A percentile compares a stretch with the other conserved stretches of the same genome.
Conservation (phyloP, 2,113 vertebrate species). For the Urocitellus parryii region DNA sequence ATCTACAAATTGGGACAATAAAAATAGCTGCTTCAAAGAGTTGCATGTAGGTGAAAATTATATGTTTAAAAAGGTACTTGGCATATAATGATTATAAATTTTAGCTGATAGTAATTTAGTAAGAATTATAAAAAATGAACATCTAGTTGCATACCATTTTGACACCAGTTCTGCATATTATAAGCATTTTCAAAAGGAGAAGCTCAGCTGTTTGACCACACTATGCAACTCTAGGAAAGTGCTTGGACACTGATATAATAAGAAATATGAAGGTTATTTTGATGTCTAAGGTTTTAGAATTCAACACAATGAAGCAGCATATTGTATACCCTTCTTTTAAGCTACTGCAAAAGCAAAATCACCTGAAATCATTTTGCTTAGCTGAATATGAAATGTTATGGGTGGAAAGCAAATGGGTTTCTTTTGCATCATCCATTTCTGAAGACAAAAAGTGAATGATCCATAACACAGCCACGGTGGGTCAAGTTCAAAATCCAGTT, state of each 20-base stretch:
- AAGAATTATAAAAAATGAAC: background rate
- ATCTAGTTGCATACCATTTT: background rate
- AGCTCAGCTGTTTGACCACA: slow-evolving; percentile 24
- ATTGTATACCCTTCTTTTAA: background rate
- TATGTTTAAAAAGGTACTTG: background rate
- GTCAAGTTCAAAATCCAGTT: slow-evolving; percentile 28
- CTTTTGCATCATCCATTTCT: background rate
- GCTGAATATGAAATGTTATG: background rate
- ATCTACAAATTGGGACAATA: background rate
- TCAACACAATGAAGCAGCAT: background rate
- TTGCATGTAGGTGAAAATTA: background rate
- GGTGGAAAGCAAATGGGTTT: background rate
- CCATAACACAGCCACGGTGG: background rate
- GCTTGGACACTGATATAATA: background rate
- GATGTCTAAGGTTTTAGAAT: slow-evolving; percentile 46
- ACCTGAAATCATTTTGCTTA: slow-evolving; percentile 61
- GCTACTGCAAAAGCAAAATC: background rate
- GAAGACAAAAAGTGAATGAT: slow-evolving; percentile 44
- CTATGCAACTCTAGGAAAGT: background rate
- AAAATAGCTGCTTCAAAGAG: background rate
- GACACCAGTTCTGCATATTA: background rate
- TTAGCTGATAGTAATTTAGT: background rate
- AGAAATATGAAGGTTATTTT: background rate
- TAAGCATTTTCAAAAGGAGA: background rate
- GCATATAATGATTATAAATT: background rate